These are phyloP conservation scores for Odontomachus brunneus DNA, from an alignment of 1,140 invertebrate species.

Conservation along the genomic window DNA sequence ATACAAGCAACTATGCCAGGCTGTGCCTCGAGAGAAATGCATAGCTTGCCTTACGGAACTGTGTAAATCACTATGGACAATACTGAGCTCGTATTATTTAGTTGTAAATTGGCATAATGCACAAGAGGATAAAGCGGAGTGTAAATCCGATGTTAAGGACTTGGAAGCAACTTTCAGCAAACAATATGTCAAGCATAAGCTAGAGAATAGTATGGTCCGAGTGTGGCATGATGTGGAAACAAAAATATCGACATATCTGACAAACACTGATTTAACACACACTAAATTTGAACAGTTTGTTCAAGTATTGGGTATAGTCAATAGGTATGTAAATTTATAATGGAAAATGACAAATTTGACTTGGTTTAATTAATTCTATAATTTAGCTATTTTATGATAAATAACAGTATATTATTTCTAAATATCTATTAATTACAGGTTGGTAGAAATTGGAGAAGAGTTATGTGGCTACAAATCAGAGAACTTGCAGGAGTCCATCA, in stretches of 20 bases:
- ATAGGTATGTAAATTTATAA: constrained; percentile 86
- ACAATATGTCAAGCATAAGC: constrained; percentile 94
- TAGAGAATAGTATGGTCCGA: constrained; percentile 93
- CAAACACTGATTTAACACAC: constrained; percentile 91
- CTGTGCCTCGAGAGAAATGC: constrained; percentile 91
- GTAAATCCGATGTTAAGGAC: constrained; percentile 78
- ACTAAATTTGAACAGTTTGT: constrained; percentile 98
- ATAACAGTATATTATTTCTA: background rate
- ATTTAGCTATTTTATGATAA: background rate
- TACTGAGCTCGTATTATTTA: constrained; percentile 93
- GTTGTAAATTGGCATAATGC: constrained; percentile 92
- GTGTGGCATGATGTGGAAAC: constrained; percentile 98
- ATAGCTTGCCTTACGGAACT: constrained; percentile 93
- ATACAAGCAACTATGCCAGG: constrained; percentile 92
- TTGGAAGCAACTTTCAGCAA: constrained; percentile 89
- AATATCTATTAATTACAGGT: constrained; percentile 82
- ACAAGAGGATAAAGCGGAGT: constrained; percentile 83
- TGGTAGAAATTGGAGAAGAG: constrained; percentile 95
- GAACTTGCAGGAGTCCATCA: constrained; percentile 94
- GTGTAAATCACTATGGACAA: constrained; percentile 93
- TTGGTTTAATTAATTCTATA: background rate
- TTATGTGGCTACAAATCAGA: constrained; percentile 95
- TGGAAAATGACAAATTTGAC: background rate
- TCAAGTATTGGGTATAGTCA: constrained; percentile 94
- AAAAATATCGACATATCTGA: constrained; percentile 93